Conservation (phyloP, 2,888 invertebrate species). For the Cryptophagus acutangulus region DNA sequence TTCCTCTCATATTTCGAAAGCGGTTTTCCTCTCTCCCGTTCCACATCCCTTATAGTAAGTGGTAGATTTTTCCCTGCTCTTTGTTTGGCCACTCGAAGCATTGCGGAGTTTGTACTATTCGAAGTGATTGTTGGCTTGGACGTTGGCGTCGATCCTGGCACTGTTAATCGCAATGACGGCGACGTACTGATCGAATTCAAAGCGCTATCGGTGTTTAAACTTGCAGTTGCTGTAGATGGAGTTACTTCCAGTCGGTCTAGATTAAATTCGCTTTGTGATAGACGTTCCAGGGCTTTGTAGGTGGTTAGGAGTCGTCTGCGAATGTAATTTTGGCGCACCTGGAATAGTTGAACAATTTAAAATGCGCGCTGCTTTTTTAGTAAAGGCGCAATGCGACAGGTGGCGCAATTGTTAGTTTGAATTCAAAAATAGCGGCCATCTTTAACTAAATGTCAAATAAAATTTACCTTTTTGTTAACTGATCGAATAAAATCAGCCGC, state of each 20-base stretch:
- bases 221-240: constrained; percentile 50
- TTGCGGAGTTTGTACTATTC: constrained; percentile 26
- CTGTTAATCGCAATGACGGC: constrained; percentile 31
- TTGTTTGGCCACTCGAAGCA: constrained; percentile 46
- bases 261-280: constrained; percentile 82
- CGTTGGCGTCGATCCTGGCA: constrained; percentile 39
- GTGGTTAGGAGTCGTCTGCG: constrained; percentile 71
- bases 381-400: no score
- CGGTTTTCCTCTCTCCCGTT: constrained; percentile 46
- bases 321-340: constrained; percentile 79
- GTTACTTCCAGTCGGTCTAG: constrained; percentile 66
- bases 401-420: no score
- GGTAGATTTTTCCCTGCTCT: constrained; percentile 53
- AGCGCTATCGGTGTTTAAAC: constrained; percentile 20
- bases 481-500: constrained; percentile 66
- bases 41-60: constrained; percentile 1
- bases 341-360: constrained; percentile 21
- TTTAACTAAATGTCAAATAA: not conserved
- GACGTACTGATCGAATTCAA: constrained; percentile 30
- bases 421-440: not conserved
- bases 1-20: constrained; percentile 66
- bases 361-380: not conserved
- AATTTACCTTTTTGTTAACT: constrained; percentile 69
- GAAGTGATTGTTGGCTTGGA: constrained; percentile 24
- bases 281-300: constrained; percentile 72